These are phyloP conservation scores for Spodoptera litura DNA, from an alignment of 1,140 invertebrate species.

Conservation along the genomic window DNA sequence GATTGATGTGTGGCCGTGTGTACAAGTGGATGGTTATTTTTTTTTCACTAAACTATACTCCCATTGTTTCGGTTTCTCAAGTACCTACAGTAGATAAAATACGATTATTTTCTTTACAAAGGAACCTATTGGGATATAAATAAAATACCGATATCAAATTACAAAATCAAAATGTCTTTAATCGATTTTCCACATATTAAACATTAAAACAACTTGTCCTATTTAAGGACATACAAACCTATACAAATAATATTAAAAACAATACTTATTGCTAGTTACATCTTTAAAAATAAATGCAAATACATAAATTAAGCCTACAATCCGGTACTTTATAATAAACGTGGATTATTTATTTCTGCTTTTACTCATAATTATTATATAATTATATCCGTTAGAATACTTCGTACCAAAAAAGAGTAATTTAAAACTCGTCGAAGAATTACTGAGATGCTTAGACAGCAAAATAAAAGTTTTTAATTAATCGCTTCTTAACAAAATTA, in stretches of 20 bases:
- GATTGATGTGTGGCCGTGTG: too few species aligned
- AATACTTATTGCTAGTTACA: slow-evolving; percentile 50
- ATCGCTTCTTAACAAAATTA: slow-evolving; percentile 45
- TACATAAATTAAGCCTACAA: slow-evolving; percentile 12
- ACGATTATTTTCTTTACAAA: too few species aligned
- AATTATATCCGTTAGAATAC: background rate
- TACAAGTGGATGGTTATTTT: too few species aligned
- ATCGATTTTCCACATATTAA: slow-evolving; percentile 53
- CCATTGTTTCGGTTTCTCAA: too few species aligned
- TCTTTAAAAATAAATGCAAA: slow-evolving; percentile 54
- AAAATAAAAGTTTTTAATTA: background rate
- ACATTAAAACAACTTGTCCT: slow-evolving; percentile 55
- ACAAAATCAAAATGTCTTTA: slow-evolving; percentile 66
- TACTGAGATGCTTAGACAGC: background rate
- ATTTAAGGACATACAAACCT: slow-evolving; percentile 49
- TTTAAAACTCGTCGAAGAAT: background rate
- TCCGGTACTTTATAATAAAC: slow-evolving; percentile 8
- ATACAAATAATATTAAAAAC: slow-evolving; percentile 60
- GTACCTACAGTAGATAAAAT: too few species aligned
- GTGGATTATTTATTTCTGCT: background rate
- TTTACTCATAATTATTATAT: background rate
- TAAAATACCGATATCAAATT: slow-evolving; percentile 61
- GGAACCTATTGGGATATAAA: slow-evolving; percentile 8
- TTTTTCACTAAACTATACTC: too few species aligned
- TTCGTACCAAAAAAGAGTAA: background rate